phyloP scores from a whole-genome alignment of 2,113 vertebrate species.

The Neogobius melanostomus region DNA sequence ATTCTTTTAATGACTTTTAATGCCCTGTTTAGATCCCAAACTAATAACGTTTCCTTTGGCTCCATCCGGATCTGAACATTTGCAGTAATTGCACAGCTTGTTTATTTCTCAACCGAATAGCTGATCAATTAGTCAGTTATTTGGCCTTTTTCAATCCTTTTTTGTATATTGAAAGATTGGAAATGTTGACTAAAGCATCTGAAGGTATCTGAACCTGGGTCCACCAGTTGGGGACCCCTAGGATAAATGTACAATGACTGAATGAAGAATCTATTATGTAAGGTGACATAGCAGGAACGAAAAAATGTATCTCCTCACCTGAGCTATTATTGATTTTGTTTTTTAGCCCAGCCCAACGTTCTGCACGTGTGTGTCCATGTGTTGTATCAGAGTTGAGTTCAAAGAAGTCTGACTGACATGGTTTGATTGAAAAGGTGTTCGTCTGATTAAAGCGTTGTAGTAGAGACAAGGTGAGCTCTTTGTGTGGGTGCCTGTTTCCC shows the following conservation, averaged over 20 bases:
- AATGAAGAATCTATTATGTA: not conserved
- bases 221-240: not conserved
- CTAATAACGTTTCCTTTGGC: too few relatives aligned
- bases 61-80: too few relatives aligned
- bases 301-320: conserved; percentile 42
- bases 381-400: conserved; percentile 66
- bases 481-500: conserved; percentile 41
- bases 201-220: too few relatives aligned
- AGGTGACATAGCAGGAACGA: conserved; percentile 46
- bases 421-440: conserved; percentile 64
- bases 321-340: conserved; percentile 54
- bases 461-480: conserved; percentile 34
- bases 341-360: conserved; percentile 33
- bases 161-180: too few relatives aligned
- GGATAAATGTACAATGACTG: not conserved
- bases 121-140: too few relatives aligned
- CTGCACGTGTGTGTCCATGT: conserved; percentile 60
- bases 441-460: conserved; percentile 64
- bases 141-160: too few relatives aligned
- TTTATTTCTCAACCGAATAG: too few relatives aligned
- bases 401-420: conserved; percentile 50
- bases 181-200: too few relatives aligned
- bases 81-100: too few relatives aligned
- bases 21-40: too few relatives aligned
- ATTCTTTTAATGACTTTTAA: too few relatives aligned